phyloP scores from a whole-genome alignment of 2,888 invertebrate species.

The Leptinotarsa juncta region DNA sequence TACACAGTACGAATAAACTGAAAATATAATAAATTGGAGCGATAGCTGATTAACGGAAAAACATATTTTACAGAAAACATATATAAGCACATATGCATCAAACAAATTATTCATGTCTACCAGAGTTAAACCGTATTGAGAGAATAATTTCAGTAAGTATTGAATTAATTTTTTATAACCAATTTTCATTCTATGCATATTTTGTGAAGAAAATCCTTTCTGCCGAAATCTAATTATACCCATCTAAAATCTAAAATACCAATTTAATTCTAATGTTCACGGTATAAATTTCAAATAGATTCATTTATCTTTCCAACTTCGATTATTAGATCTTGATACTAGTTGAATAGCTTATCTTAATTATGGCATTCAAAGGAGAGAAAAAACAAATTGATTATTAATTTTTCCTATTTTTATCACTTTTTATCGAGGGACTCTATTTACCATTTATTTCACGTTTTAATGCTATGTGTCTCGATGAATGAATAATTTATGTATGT shows the following conservation, averaged over 20 bases:
- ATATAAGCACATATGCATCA: too few relatives aligned
- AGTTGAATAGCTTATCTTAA: constrained; percentile 10
- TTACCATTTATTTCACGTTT: constrained; percentile 9
- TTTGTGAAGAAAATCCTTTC: too few relatives aligned
- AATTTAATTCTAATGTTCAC: not conserved
- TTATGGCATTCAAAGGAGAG: not conserved
- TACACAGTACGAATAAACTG: too few relatives aligned
- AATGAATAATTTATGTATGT: not conserved
- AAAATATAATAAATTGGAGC: too few relatives aligned
- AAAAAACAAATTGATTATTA: constrained; percentile 8
- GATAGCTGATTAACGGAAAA: too few relatives aligned
- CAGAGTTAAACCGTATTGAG: too few relatives aligned
- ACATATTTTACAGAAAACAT: too few relatives aligned
- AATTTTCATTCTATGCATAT: too few relatives aligned
- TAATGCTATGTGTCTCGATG: constrained; percentile 6
- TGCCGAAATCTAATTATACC: too few relatives aligned
- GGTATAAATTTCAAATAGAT: not conserved
- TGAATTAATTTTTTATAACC: too few relatives aligned
- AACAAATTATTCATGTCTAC: too few relatives aligned
- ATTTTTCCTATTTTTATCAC: constrained; percentile 5
- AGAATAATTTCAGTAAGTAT: too few relatives aligned
- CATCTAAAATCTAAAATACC: not conserved
- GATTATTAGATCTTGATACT: constrained; percentile 2
- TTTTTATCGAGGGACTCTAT: not conserved
- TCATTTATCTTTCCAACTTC: not conserved